A percentile compares a stretch with the other conserved stretches of the same genome.
These are phyloP conservation scores for Vandiemenella viatica DNA, from an alignment of 2,888 invertebrate species.

Conservation along the genomic window DNA sequence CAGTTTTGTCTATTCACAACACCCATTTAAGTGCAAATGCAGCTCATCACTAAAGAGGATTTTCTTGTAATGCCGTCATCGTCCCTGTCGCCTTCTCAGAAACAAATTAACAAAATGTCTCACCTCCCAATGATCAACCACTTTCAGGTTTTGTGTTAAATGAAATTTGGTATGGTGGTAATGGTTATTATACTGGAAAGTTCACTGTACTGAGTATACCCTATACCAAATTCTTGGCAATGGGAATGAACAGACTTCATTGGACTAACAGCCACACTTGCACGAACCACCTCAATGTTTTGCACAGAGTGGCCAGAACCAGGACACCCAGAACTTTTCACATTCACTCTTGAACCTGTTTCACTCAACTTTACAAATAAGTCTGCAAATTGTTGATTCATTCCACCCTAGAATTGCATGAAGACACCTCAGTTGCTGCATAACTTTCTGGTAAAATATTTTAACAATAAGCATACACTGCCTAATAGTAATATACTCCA, in stretches of 20 bases:
- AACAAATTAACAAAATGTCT: background rate
- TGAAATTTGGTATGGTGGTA: background rate
- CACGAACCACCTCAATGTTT: background rate
- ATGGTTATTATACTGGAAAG: background rate
- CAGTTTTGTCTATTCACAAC: no score
- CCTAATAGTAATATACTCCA: background rate
- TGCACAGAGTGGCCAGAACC: background rate
- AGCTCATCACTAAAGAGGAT: background rate
- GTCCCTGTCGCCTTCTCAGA: no score
- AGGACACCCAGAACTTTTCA: background rate
- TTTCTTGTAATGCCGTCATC: background rate
- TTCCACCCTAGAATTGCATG: no score
- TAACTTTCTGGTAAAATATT: background rate
- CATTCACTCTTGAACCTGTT: background rate
- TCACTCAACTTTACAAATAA: background rate
- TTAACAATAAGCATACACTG: background rate
- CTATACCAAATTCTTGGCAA: background rate
- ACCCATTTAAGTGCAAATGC: background rate
- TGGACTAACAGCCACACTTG: background rate
- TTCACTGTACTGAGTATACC: background rate
- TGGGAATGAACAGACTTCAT: background rate
- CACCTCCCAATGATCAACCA: background rate
- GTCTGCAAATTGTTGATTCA: no score
- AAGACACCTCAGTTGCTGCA: background rate
- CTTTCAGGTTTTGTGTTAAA: background rate